Base-by-base conservation (phyloP, 2,797 vertebrate species). In the Rhinophrynus dorsalis region DNA sequence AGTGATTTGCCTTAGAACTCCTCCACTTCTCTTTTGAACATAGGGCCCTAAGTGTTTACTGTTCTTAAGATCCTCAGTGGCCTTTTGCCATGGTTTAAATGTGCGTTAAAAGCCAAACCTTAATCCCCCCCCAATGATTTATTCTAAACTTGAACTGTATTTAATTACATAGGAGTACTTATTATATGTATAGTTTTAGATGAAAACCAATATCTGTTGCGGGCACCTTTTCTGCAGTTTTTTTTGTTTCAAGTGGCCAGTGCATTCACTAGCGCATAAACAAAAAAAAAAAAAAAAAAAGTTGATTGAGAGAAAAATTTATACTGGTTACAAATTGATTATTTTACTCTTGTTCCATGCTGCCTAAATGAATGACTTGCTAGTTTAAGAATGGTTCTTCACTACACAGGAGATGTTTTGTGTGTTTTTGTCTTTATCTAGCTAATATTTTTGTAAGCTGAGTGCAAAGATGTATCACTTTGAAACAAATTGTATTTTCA, bases 71-170 rank as follows among this genome's bases (percentile, higher is more conserved):
- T 79, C 78, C 74, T 54, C 32, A 77, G 80, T 77, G 85, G 84
- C 79, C 79, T 29, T 77, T 76, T 47, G 60, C 42, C 45, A 74
- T 74, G 77, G 83, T 83, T 82, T 80, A 74, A 77, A 79, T 76
- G 78, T 66, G 85, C 84, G 85, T 85, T 86, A 79, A 86, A 85
- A 90, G 88, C 86, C 86, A 90, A 90, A 89, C 78, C 68, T 84
- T 81, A 83, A 83, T 84, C 85, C 79, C 18, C 6, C 18, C 47
- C 75, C 68, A 50, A 76, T 78, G 60, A 69, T 71, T 1, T 79
- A 70, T 84, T 88, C 84, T 85, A 77, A 75, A 82, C 62, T 60
- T 4, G 71, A 80, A 55, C 55, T 57, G 64, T 78, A 74, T 82
- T 82, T 78, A 57, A 86, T 83, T 65, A 84, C 45, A 51, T 55